Percentiles rank a stretch among this genome's conserved stretches.
Evolutionary conservation across 2,797 vertebrate species (phyloP).

Genomic region (Oryzias sinensis): DNA sequence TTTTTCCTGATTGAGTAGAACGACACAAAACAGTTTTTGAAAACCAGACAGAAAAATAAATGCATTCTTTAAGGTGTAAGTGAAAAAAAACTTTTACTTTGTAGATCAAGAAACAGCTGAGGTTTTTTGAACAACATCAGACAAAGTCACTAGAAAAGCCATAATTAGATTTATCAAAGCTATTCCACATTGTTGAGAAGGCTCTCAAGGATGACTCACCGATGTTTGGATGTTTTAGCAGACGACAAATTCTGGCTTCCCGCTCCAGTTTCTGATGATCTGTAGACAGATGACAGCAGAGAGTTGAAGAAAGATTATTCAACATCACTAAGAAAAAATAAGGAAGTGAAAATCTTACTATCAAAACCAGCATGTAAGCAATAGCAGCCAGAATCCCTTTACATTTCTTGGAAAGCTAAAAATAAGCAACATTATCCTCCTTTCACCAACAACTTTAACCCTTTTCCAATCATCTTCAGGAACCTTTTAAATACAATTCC

Average conservation of each 20-base stretch:
- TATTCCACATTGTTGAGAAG: background rate
- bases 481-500: too few species aligned
- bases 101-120: too few species aligned
- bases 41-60: too few species aligned
- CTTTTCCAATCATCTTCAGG: too few species aligned
- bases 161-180: background rate
- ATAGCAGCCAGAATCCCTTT: background rate
- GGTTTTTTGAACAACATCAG: background rate
- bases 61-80: too few species aligned
- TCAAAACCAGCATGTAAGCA: constrained; percentile 1
- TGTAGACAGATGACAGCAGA: constrained; percentile 56
- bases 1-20: background rate
- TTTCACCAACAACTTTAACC: too few species aligned
- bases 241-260: constrained; percentile 96
- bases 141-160: too few species aligned
- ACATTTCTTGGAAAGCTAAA: constrained; percentile 5
- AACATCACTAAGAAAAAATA: constrained; percentile 2
- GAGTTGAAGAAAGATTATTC: constrained; percentile 8
- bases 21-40: background rate
- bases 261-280: constrained; percentile 99
- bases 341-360: background rate
- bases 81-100: too few species aligned
- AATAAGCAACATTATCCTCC: too few species aligned
- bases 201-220: constrained; percentile 78
- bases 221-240: constrained; percentile 97